Conservation (phyloP, 2,113 vertebrate genomes). For the Elanus axillaris region DNA sequence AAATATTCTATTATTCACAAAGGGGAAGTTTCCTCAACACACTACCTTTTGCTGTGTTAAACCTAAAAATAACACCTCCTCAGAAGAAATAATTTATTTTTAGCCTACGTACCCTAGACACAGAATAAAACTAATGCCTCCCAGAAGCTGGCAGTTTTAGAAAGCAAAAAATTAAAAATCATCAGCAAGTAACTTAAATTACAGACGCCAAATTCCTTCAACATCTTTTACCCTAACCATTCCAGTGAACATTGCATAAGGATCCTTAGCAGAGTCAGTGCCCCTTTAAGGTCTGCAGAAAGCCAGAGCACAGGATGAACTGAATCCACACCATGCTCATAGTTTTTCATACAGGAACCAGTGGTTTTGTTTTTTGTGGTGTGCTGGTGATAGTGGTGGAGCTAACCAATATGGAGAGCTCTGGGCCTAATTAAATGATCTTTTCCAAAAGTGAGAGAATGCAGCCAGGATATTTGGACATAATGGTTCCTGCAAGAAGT, state of each 20-base stretch:
- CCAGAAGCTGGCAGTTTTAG: not conserved
- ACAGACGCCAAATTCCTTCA: not conserved
- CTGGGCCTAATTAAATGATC: not conserved
- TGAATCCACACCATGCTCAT: not conserved
- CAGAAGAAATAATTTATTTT: not conserved
- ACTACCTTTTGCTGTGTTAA: not conserved
- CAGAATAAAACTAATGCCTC: not conserved
- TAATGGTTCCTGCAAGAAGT: not conserved
- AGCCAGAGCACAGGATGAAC: not conserved
- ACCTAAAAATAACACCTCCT: not conserved
- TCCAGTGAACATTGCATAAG: not conserved
- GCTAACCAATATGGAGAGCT: not conserved
- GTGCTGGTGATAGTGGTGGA: not conserved
- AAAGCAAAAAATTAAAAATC: conserved; percentile 36
- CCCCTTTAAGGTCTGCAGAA: not conserved
- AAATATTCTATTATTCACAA: not conserved
- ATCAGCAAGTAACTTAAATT: not conserved
- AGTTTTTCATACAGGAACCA: not conserved
- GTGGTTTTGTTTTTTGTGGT: not conserved
- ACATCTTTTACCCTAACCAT: not conserved
- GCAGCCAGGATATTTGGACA: not conserved
- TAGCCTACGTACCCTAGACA: not conserved
- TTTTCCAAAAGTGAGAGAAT: not conserved
- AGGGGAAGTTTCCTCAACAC: not conserved
- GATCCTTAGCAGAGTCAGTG: not conserved